phyloP scores from a whole-genome alignment of 2,797 vertebrate genomes.

The Harpagifer antarcticus region DNA sequence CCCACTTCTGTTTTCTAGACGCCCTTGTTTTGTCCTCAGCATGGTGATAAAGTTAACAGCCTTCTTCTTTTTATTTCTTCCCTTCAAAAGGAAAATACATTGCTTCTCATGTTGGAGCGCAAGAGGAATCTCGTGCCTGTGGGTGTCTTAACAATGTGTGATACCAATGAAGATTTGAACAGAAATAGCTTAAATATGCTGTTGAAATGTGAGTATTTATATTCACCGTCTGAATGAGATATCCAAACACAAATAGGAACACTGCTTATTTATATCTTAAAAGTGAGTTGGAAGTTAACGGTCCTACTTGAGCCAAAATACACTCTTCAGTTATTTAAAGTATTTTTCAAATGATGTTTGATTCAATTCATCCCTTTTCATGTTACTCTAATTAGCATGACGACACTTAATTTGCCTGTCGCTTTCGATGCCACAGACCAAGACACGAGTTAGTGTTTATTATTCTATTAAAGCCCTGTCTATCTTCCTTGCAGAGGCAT shows the following conservation, averaged over 20 bases:
- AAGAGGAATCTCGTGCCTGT: constrained; percentile 19
- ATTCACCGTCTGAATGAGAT: constrained; percentile 36
- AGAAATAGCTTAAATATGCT: constrained; percentile 20
- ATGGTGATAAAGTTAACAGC: background rate
- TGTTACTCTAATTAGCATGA: constrained; percentile 12
- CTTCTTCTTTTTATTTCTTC: constrained; percentile 8
- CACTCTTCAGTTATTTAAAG: constrained; percentile 35
- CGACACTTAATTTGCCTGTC: constrained; percentile 11
- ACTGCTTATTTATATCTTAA: constrained; percentile 28
- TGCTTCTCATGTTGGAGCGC: constrained; percentile 28
- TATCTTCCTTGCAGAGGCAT: constrained; percentile 43
- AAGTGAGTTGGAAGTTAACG: constrained; percentile 1
- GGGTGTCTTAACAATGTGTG: constrained; percentile 2
- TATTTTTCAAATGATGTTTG: constrained; percentile 23
- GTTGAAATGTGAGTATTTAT: constrained; percentile 14
- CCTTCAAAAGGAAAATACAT: background rate
- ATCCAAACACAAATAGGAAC: constrained; percentile 13
- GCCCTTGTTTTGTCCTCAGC: background rate
- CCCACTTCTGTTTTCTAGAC: constrained; percentile 4
- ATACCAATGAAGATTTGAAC: constrained; percentile 21
- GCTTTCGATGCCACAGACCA: constrained; percentile 35
- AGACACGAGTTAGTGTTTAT: constrained; percentile 56
- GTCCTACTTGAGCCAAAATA: constrained; percentile 25
- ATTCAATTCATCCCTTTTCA: constrained; percentile 19
- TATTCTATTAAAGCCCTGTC: constrained; percentile 44